A percentile compares a stretch with the other conserved stretches of the same genome.
phyloP scores from a whole-genome alignment of 2,888 invertebrate genomes.

The Apamea monoglypha region DNA sequence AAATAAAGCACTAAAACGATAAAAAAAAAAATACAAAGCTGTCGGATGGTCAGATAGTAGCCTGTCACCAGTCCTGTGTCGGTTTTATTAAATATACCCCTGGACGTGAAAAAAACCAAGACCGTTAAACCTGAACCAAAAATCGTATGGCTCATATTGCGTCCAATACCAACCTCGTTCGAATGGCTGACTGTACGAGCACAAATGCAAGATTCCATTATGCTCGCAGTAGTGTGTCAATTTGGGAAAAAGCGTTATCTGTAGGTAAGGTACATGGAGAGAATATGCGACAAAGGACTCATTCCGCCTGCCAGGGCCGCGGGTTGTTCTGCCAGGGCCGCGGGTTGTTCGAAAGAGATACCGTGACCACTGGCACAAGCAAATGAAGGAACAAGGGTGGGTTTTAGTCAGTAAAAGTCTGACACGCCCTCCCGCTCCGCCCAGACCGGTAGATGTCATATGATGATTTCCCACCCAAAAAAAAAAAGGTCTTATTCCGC shows the following conservation, averaged over 20 bases:
- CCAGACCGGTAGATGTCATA: too few relatives aligned
- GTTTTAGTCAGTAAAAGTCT: too few relatives aligned
- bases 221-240: conserved; percentile 33
- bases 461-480: too few relatives aligned
- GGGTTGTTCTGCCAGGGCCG: too few relatives aligned
- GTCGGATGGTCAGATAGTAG: neutral
- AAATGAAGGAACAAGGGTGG: too few relatives aligned
- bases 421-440: too few relatives aligned
- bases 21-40: neutral
- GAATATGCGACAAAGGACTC: conserved; percentile 56
- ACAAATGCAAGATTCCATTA: conserved; percentile 44
- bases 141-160: conserved; percentile 13
- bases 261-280: conserved; percentile 33
- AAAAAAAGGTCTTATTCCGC: conserved; percentile 59
- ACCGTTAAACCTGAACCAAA: neutral
- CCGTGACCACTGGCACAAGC: too few relatives aligned
- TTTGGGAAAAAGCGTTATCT: conserved; percentile 43
- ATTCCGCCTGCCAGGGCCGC: too few relatives aligned
- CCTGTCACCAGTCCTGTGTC: neutral
- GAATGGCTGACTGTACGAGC: conserved; percentile 12
- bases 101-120: neutral
- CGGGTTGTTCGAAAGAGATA: too few relatives aligned
- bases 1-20: neutral
- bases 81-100: neutral
- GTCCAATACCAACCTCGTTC: conserved; percentile 20